Evolutionary conservation across 2,113 vertebrate species (phyloP).

Genomic region (Suncus etruscus): DNA sequence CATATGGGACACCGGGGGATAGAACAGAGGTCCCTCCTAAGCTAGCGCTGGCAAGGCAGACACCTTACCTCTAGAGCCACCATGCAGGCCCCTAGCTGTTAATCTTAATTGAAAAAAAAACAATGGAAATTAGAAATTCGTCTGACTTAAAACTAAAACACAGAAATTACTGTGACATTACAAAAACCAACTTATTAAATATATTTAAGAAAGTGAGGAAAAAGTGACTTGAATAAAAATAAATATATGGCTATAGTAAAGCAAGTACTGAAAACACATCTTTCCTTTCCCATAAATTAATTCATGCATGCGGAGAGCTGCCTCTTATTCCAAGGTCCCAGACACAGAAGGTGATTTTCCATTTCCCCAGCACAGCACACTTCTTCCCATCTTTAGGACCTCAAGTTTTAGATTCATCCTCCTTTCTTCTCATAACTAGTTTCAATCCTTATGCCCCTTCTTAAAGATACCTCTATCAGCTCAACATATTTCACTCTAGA

Average conservation of each 20-base stretch:
- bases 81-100: too few species aligned
- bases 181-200: background rate
- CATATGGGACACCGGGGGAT: too few species aligned
- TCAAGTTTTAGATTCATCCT: background rate
- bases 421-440: background rate
- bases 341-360: too few species aligned
- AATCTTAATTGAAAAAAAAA: background rate
- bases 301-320: too few species aligned
- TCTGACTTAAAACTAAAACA: background rate
- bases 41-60: too few species aligned
- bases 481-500: background rate
- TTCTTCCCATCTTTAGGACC: too few species aligned
- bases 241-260: background rate
- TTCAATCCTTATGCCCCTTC: background rate
- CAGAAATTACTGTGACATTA: background rate
- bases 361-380: too few species aligned
- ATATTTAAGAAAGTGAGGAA: background rate
- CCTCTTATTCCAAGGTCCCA: too few species aligned
- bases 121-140: background rate
- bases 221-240: background rate
- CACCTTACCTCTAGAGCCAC: too few species aligned
- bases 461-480: background rate
- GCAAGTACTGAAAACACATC: background rate
- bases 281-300: background rate
- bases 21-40: too few species aligned